Evolutionary conservation across 2,797 vertebrate genomes (phyloP).

Genomic region (Notamacropus eugenii): DNA sequence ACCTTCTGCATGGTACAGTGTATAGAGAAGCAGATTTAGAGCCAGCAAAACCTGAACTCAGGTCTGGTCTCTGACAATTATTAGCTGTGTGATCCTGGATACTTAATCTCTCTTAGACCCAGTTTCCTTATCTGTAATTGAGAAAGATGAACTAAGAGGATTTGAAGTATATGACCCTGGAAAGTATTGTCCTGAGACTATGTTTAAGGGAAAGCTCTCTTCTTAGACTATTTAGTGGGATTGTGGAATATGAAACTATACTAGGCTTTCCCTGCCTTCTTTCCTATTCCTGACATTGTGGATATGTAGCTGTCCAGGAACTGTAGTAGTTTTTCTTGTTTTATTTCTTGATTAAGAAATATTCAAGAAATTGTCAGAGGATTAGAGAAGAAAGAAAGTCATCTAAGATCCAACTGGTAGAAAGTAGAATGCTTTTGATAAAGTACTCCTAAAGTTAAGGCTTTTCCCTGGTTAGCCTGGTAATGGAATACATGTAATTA

Average conservation of each 20-base stretch:
- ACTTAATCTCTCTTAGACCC: background rate
- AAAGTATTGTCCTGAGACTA: background rate
- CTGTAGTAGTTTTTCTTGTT: background rate
- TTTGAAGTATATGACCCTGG: background rate
- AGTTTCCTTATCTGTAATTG: background rate
- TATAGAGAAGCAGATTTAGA: background rate
- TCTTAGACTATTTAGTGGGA: background rate
- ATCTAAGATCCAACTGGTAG: background rate
- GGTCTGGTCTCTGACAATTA: background rate
- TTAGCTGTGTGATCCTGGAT: background rate
- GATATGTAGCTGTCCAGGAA: background rate
- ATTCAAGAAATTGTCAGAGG: background rate
- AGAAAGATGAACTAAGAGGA: background rate
- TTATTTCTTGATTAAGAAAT: background rate
- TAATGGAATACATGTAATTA: too few species aligned
- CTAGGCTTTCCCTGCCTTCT: background rate
- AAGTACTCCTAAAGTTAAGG: background rate
- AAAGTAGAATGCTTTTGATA: background rate
- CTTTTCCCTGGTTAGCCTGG: background rate
- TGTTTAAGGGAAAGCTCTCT: background rate
- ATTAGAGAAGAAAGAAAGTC: background rate
- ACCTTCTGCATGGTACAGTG: background rate
- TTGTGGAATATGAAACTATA: background rate
- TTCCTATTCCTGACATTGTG: background rate
- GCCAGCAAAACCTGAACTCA: background rate